Conservation (phyloP, 2,113 vertebrate species). For the Sinocyclocheilus grahami region DNA sequence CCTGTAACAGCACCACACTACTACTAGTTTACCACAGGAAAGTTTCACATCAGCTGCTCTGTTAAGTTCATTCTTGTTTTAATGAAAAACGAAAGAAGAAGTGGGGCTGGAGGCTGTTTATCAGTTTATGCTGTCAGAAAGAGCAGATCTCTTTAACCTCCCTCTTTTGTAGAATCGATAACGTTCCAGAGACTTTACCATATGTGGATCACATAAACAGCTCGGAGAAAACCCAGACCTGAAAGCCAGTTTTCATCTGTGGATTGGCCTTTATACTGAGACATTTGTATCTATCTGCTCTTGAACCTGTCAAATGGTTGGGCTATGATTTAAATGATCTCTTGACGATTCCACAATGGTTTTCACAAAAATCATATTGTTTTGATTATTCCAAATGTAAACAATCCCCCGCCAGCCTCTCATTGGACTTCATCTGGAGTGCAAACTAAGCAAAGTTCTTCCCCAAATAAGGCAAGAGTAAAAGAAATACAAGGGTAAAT, state of each 20-base stretch:
- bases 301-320: constrained; percentile 70
- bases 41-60: constrained; percentile 7
- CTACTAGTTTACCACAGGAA: not conserved
- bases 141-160: constrained; percentile 68
- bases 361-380: constrained; percentile 64
- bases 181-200: constrained; percentile 60
- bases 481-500: constrained; percentile 71
- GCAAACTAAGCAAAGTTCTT: constrained; percentile 63
- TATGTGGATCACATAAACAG: constrained; percentile 84
- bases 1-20: not conserved
- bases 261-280: constrained; percentile 74
- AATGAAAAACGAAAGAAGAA: constrained; percentile 4
- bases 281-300: constrained; percentile 79
- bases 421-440: constrained; percentile 57
- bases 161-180: constrained; percentile 79
- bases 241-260: constrained; percentile 66
- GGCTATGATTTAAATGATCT: constrained; percentile 64
- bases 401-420: constrained; percentile 61
- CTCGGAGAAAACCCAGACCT: constrained; percentile 74
- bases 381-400: constrained; percentile 74
- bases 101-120: constrained; percentile 68
- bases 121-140: constrained; percentile 73
- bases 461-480: constrained; percentile 75
- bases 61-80: constrained; percentile 39
- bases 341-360: constrained; percentile 64